phyloP scores from a whole-genome alignment of 1,140 invertebrate species.

The Hylyphantes graminicola region DNA sequence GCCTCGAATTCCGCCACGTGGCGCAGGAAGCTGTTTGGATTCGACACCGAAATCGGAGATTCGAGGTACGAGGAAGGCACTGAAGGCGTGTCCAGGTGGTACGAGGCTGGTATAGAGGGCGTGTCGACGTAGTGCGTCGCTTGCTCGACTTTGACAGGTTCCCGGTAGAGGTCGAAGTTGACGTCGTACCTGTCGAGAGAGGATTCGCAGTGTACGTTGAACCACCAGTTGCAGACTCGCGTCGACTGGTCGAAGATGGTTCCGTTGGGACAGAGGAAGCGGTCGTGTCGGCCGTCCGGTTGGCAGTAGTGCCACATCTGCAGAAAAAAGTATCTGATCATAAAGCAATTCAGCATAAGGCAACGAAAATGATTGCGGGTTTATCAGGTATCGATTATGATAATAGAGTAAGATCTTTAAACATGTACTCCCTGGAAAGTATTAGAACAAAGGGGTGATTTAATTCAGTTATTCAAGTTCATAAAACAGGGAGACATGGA shows the following conservation, averaged over 20 bases:
- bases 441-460: too few relatives aligned
- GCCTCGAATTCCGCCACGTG: slow-evolving; percentile 46
- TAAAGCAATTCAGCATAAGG: too few relatives aligned
- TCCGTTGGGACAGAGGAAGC: slow-evolving; percentile 65
- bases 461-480: too few relatives aligned
- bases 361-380: too few relatives aligned
- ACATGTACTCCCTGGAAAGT: too few relatives aligned
- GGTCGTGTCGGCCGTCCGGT: slow-evolving; percentile 86
- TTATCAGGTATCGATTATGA: too few relatives aligned
- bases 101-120: neutral
- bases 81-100: neutral
- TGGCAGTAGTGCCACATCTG: slow-evolving; percentile 89
- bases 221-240: slow-evolving; percentile 77
- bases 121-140: neutral
- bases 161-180: slow-evolving; percentile 75
- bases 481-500: too few relatives aligned
- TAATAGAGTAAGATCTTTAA: too few relatives aligned
- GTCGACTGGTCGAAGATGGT: slow-evolving; percentile 64
- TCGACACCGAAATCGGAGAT: neutral
- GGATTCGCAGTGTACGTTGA: slow-evolving; percentile 85
- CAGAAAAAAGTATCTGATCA: too few relatives aligned
- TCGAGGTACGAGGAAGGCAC: slow-evolving; percentile 1
- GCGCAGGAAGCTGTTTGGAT: slow-evolving; percentile 44
- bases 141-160: neutral
- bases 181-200: slow-evolving; percentile 86